Conservation (phyloP, 2,888 invertebrate genomes). For the Chrysotoxum bicinctum region DNA sequence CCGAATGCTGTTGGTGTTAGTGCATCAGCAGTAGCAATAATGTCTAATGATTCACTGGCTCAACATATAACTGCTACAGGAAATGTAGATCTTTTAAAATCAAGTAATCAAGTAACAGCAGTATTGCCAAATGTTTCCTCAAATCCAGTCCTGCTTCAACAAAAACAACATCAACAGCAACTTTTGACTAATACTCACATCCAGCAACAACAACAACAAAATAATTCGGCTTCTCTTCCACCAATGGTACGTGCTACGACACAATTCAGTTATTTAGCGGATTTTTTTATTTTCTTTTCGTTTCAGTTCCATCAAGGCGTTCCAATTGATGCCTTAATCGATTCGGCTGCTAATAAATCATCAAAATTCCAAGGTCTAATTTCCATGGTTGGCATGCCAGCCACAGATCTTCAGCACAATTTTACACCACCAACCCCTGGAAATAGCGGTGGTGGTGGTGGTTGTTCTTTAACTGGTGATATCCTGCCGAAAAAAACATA, state of each 20-base stretch:
- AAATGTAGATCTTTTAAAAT: conserved; percentile 73
- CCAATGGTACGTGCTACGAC: conserved; percentile 74
- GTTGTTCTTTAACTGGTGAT: conserved; percentile 55
- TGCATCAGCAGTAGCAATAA: conserved; percentile 53
- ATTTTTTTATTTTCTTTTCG: conserved; percentile 57
- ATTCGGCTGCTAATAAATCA: conserved; percentile 57
- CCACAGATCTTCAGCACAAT: conserved; percentile 72
- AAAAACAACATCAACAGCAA: conserved; percentile 65
- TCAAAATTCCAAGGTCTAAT: conserved; percentile 55
- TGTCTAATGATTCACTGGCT: conserved; percentile 60
- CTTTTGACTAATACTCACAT: conserved; percentile 61
- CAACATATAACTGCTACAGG: conserved; percentile 42
- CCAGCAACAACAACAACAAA: conserved; percentile 75
- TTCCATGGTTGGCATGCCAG: conserved; percentile 53
- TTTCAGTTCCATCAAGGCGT: conserved; percentile 70
- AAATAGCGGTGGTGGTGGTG: conserved; percentile 46
- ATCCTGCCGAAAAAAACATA: conserved; percentile 65
- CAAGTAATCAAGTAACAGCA: conserved; percentile 67
- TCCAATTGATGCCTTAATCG: conserved; percentile 73
- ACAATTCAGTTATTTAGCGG: conserved; percentile 37
- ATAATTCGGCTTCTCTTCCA: conserved; percentile 77
- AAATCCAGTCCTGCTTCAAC: conserved; percentile 61
- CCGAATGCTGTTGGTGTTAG: conserved; percentile 67
- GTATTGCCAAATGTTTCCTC: conserved; percentile 57
- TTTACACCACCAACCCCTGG: conserved; percentile 43